phyloP scores from a whole-genome alignment of 1,140 invertebrate genomes.

The Ceratina japonica region DNA sequence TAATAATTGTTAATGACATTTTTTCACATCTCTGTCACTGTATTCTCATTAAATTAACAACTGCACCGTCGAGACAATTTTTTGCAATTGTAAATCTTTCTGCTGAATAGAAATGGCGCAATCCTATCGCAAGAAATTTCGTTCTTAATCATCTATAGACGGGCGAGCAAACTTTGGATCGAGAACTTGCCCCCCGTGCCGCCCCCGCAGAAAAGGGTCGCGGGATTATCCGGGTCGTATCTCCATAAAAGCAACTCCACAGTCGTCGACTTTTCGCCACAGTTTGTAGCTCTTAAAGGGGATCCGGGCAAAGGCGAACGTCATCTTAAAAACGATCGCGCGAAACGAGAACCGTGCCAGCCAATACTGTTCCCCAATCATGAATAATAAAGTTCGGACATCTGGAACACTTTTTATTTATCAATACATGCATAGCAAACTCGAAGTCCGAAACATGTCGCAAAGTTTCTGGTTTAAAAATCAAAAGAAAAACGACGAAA shows the following conservation, averaged over 20 bases:
- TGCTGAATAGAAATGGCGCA: background rate
- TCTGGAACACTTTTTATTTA: no score
- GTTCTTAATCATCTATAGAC: conserved; percentile 36
- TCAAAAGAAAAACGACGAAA: no score
- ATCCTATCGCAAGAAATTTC: conserved; percentile 7
- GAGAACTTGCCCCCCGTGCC: background rate
- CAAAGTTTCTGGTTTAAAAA: no score
- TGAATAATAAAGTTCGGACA: background rate
- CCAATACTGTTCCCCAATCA: background rate
- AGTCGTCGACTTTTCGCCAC: conserved; percentile 41
- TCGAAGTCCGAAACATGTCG: no score
- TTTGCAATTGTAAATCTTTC: background rate
- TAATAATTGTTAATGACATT: no score
- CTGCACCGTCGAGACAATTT: no score
- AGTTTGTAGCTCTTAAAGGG: conserved; percentile 44
- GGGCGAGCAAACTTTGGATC: conserved; percentile 24
- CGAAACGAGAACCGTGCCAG: background rate
- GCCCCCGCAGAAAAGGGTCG: conserved; percentile 25
- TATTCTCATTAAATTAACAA: no score
- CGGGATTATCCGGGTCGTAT: conserved; percentile 54
- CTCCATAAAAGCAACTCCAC: conserved; percentile 54
- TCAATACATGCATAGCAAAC: no score
- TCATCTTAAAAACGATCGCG: background rate
- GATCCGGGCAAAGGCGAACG: conserved; percentile 6
- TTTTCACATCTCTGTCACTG: no score